Evolutionary conservation across 2,888 invertebrate species (phyloP).

Genomic region (Uloborus plumipes): DNA sequence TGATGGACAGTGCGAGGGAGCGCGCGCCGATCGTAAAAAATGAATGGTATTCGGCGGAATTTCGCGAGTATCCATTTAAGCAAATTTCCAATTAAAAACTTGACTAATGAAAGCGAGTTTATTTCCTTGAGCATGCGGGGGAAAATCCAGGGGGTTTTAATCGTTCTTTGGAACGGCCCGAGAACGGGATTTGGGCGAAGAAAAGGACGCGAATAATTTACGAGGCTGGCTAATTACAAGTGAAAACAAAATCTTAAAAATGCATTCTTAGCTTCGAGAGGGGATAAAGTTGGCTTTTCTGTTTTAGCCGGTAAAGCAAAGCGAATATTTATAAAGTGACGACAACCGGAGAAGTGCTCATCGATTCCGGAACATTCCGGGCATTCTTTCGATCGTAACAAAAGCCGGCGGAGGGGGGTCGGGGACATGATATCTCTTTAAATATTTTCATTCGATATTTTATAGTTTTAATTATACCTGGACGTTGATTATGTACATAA

Average conservation of each 20-base stretch:
- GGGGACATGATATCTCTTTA: slow-evolving; percentile 62
- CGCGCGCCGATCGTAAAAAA: slow-evolving; percentile 54
- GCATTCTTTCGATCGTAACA: slow-evolving; percentile 53
- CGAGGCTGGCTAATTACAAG: slow-evolving; percentile 62
- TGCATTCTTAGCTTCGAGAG: slow-evolving; percentile 40
- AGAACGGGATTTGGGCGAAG: slow-evolving; percentile 35
- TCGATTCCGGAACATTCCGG: slow-evolving; percentile 50
- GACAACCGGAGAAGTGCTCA: slow-evolving; percentile 50
- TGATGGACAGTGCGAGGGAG: slow-evolving; percentile 44
- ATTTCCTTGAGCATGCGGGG: slow-evolving; percentile 33
- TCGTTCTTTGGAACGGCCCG: slow-evolving; percentile 48
- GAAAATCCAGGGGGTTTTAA: slow-evolving; percentile 25
- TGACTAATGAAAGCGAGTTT: slow-evolving; percentile 63
- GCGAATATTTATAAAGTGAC: slow-evolving; percentile 61
- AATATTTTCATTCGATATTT: slow-evolving; percentile 65
- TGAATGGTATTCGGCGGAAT: slow-evolving; percentile 58
- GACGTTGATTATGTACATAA: slow-evolving; percentile 64
- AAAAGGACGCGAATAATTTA: slow-evolving; percentile 59
- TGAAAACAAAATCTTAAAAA: slow-evolving; percentile 63
- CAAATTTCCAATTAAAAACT: slow-evolving; percentile 64
- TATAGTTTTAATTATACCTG: slow-evolving; percentile 65
- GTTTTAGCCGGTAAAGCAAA: slow-evolving; percentile 59
- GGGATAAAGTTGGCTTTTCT: slow-evolving; percentile 63
- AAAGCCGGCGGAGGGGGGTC: background rate
- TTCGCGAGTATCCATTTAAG: slow-evolving; percentile 53